A percentile compares a stretch with the other conserved stretches of the same genome.
Evolutionary conservation across 2,113 vertebrate species (phyloP).

Genomic region (Vanacampus margaritifer): DNA sequence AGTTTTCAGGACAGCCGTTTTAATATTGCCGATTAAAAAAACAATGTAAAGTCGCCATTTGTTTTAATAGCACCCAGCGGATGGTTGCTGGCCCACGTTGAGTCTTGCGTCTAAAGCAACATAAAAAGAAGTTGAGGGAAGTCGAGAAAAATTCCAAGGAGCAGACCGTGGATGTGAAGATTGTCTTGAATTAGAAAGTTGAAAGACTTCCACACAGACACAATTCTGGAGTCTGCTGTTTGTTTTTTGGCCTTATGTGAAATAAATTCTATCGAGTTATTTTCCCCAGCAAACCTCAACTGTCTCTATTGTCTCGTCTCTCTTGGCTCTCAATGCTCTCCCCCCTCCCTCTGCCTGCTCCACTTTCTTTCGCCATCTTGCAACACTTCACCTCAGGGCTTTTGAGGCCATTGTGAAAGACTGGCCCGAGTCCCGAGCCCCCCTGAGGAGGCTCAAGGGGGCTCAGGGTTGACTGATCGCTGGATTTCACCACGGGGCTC

Average conservation of each 20-base stretch:
- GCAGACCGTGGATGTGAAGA: neutral
- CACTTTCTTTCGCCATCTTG: slow-evolving; percentile 1
- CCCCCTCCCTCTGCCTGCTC: neutral
- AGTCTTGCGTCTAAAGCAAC: too few relatives aligned
- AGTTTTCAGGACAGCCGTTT: too few relatives aligned
- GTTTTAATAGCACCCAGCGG: too few relatives aligned
- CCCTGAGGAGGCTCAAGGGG: neutral
- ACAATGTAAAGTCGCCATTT: too few relatives aligned
- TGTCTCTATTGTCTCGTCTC: neutral
- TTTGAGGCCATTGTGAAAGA: slow-evolving; percentile 6
- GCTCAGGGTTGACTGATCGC: slow-evolving; percentile 9
- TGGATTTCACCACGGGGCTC: slow-evolving; percentile 6
- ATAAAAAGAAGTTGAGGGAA: too few relatives aligned
- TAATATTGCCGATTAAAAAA: too few relatives aligned
- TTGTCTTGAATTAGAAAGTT: neutral
- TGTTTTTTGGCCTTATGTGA: neutral
- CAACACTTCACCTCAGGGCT: slow-evolving; percentile 8
- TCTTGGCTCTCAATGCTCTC: neutral
- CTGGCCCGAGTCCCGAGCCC: slow-evolving; percentile 3
- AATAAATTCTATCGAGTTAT: neutral
- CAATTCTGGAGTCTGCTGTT: neutral
- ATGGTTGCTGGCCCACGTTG: too few relatives aligned
- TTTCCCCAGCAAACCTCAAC: neutral
- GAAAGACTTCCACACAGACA: neutral
- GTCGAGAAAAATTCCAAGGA: neutral